Percentiles rank a stretch among this genome's conserved stretches.
These are phyloP conservation scores for Atethmia centrago DNA, from an alignment of 2,888 invertebrate species.

Conservation along the genomic window DNA sequence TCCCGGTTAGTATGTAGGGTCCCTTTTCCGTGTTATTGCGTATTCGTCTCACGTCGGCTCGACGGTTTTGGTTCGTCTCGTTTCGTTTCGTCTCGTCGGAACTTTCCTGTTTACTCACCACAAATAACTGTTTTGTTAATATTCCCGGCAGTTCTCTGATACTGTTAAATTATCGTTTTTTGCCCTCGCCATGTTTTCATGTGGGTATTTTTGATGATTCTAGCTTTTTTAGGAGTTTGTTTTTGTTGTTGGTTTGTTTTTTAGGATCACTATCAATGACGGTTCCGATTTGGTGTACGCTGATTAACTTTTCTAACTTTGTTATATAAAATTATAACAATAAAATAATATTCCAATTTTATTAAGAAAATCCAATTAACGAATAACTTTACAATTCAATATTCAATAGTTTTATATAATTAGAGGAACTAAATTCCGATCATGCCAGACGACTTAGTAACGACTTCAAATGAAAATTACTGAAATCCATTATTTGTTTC, in stretches of 20 bases:
- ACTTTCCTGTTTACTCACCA: slow-evolving; percentile 72
- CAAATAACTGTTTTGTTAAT: slow-evolving; percentile 63
- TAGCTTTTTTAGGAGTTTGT: slow-evolving; percentile 4
- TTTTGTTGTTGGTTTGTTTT: neutral
- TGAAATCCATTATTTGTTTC: slow-evolving; percentile 76
- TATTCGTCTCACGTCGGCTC: slow-evolving; percentile 64
- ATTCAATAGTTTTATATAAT: slow-evolving; percentile 6
- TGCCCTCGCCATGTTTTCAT: slow-evolving; percentile 20
- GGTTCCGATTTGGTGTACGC: neutral
- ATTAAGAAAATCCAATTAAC: neutral
- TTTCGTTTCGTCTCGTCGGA: slow-evolving; percentile 45
- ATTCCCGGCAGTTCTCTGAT: slow-evolving; percentile 46
- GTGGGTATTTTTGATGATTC: slow-evolving; percentile 28
- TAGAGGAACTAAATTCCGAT: neutral
- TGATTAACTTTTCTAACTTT: neutral
- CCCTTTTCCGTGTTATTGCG: slow-evolving; percentile 48
- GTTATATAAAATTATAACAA: neutral
- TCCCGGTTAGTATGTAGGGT: slow-evolving; percentile 28
- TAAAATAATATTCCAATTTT: neutral
- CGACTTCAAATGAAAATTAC: slow-evolving; percentile 4
- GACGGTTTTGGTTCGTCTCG: slow-evolving; percentile 48
- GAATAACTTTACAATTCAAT: slow-evolving; percentile 1
- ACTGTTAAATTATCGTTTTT: slow-evolving; percentile 45
- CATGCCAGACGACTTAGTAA: slow-evolving; percentile 3
- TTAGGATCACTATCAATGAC: neutral